These are phyloP conservation scores for Mormyrus proboscirostris DNA, from an alignment of 2,797 vertebrate genomes.

Conservation along the genomic window DNA sequence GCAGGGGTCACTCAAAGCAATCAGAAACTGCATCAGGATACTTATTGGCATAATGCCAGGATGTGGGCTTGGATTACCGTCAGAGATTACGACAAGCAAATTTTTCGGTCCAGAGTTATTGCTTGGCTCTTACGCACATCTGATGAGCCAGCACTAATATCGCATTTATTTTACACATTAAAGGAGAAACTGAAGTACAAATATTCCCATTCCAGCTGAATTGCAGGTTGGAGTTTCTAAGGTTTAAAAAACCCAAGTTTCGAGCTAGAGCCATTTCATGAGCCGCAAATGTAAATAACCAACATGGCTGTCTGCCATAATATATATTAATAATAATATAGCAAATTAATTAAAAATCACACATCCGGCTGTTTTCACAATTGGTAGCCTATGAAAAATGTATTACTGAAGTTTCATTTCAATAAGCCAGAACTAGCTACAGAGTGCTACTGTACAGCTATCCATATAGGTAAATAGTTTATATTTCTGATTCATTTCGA, in stretches of 20 bases:
- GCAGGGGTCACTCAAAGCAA: neutral
- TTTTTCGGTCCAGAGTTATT: neutral
- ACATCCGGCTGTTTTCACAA: neutral
- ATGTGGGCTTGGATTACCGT: neutral
- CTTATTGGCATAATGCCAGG: neutral
- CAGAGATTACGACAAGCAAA: neutral
- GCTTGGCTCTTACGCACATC: neutral
- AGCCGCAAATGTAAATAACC: neutral
- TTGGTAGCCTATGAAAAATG: neutral
- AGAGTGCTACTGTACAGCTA: neutral
- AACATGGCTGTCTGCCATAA: neutral
- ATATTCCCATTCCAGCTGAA: neutral
- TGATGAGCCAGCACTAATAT: neutral
- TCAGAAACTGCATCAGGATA: neutral
- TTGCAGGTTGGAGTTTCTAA: neutral
- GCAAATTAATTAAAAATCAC: neutral
- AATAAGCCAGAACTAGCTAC: neutral
- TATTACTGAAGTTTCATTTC: neutral
- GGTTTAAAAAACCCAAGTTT: neutral
- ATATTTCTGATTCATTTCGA: neutral
- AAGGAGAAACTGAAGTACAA: neutral
- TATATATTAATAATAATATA: neutral
- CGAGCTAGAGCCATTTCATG: neutral
- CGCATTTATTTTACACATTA: neutral
- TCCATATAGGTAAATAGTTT: neutral